A percentile compares a stretch with the other conserved stretches of the same genome.
These are phyloP conservation scores for Xiphophorus couchianus DNA, from an alignment of 2,113 vertebrate species.

Conservation along the genomic window DNA sequence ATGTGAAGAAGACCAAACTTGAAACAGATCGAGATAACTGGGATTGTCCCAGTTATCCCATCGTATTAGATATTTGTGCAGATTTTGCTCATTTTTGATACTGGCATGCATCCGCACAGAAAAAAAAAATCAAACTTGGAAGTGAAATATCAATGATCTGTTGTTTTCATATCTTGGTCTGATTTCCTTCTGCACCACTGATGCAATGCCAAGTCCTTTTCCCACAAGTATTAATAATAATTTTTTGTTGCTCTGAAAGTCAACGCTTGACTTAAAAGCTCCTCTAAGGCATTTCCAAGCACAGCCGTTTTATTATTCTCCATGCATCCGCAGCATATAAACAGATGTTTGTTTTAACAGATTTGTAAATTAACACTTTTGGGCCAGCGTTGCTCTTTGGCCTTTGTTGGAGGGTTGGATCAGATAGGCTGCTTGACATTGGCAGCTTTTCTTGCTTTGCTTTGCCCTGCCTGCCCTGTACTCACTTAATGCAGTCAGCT, in stretches of 20 bases:
- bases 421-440: conserved; percentile 43
- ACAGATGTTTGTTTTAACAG: conserved; percentile 40
- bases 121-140: neutral
- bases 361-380: conserved; percentile 40
- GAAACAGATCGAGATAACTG: too few relatives aligned
- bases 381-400: conserved; percentile 12
- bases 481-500: conserved; percentile 52
- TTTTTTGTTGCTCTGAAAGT: conserved; percentile 3
- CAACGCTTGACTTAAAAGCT: conserved; percentile 9
- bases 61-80: too few relatives aligned
- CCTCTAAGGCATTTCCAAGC: conserved; percentile 27
- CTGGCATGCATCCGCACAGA: too few relatives aligned
- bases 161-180: conserved; percentile 32
- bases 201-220: conserved; percentile 16
- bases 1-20: too few relatives aligned
- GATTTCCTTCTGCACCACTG: conserved; percentile 20
- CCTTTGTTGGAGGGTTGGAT: conserved; percentile 37
- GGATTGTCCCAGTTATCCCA: too few relatives aligned
- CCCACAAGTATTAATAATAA: conserved; percentile 25
- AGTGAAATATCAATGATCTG: conserved; percentile 29
- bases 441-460: conserved; percentile 51
- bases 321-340: conserved; percentile 22
- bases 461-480: conserved; percentile 48
- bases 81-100: too few relatives aligned
- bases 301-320: conserved; percentile 35